phyloP scores from a whole-genome alignment of 2,113 vertebrate genomes.

The Poeciliopsis turrubarensis region DNA sequence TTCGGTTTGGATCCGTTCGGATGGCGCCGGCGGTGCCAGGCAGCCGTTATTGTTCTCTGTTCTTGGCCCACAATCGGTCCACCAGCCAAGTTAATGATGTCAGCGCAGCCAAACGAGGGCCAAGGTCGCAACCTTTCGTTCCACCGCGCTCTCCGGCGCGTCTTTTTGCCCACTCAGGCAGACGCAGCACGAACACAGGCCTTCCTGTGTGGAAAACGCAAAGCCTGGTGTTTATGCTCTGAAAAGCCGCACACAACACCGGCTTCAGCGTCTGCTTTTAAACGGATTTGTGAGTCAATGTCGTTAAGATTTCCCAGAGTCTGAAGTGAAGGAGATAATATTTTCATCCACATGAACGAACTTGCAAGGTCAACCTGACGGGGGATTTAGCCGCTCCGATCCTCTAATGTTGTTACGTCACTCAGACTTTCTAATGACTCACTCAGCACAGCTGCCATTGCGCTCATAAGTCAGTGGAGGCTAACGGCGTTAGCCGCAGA shows the following conservation, averaged over 20 bases:
- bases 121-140: constrained; percentile 61
- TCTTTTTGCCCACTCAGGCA: constrained; percentile 16
- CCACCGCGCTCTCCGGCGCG: constrained; percentile 34
- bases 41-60: constrained; percentile 40
- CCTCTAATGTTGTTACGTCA: constrained; percentile 49
- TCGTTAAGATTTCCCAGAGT: constrained; percentile 26
- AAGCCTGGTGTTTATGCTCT: background rate
- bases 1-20: background rate
- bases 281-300: constrained; percentile 25
- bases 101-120: constrained; percentile 23
- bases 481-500: background rate
- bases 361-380: constrained; percentile 34
- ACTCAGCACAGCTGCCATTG: constrained; percentile 20
- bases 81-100: constrained; percentile 28
- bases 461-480: constrained; percentile 6
- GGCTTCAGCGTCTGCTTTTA: background rate
- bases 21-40: constrained; percentile 11
- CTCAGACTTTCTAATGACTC: constrained; percentile 38
- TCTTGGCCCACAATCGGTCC: constrained; percentile 28
- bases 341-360: constrained; percentile 28
- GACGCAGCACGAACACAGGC: constrained; percentile 1
- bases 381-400: constrained; percentile 31
- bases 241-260: background rate
- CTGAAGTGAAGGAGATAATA: constrained; percentile 26
- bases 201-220: background rate